Percentiles rank a stretch among this genome's conserved stretches.
phyloP scores from a whole-genome alignment of 2,888 invertebrate species.

The Pachymerium ferrugineum region DNA sequence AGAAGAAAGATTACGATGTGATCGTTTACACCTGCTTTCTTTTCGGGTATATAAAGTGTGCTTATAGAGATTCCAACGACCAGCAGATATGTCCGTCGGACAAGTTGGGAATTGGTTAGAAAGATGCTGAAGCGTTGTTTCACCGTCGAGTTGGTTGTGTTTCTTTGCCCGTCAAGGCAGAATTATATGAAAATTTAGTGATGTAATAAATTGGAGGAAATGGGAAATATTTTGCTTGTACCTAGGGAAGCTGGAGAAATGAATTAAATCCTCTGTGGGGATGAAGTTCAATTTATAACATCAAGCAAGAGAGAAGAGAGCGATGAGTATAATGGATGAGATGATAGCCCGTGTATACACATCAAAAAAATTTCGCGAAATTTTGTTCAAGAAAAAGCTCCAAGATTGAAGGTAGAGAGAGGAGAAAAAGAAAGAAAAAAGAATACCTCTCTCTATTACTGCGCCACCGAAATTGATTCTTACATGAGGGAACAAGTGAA shows the following conservation, averaged over 20 bases:
- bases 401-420: slow-evolving; percentile 6
- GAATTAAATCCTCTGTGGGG: slow-evolving; percentile 24
- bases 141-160: no score
- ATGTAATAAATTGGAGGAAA: slow-evolving; percentile 1
- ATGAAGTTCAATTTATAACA: slow-evolving; percentile 19
- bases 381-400: neutral
- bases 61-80: neutral
- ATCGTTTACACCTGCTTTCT: slow-evolving; percentile 13
- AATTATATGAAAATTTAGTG: slow-evolving; percentile 4
- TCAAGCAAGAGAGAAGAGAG: neutral
- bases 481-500: neutral
- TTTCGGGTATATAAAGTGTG: neutral
- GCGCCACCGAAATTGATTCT: slow-evolving; percentile 1
- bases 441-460: neutral
- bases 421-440: neutral
- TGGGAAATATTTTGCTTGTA: slow-evolving; percentile 12
- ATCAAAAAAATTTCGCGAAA: neutral
- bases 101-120: neutral
- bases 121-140: no score
- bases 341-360: neutral
- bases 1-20: neutral
- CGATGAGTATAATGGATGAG: slow-evolving; percentile 2
- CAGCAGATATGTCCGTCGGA: neutral
- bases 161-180: neutral
- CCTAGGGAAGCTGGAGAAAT: neutral